These are phyloP conservation scores for Amphipyra tragopoginis DNA, from an alignment of 2,888 invertebrate genomes.

Conservation along the genomic window DNA sequence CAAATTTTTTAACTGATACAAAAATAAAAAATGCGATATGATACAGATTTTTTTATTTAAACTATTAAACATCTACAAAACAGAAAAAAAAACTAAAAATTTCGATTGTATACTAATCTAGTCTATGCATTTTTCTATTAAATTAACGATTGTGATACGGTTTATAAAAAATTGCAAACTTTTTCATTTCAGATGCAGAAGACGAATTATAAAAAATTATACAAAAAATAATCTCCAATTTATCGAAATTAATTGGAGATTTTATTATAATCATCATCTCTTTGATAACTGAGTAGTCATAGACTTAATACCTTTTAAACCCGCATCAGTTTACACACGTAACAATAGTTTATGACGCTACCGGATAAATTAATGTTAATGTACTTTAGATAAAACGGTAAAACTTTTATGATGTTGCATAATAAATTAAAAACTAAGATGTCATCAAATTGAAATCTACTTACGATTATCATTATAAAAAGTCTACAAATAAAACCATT, in stretches of 20 bases:
- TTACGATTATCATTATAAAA: slow-evolving; percentile 80
- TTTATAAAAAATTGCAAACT: slow-evolving; percentile 20
- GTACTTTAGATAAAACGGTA: slow-evolving; percentile 62
- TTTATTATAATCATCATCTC: slow-evolving; percentile 29
- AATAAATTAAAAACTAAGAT: slow-evolving; percentile 70
- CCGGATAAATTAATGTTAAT: slow-evolving; percentile 52
- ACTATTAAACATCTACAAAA: slow-evolving; percentile 23
- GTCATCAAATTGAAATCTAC: slow-evolving; percentile 81
- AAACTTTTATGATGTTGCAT: slow-evolving; percentile 60
- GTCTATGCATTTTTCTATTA: slow-evolving; percentile 29
- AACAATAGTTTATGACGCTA: slow-evolving; percentile 45
- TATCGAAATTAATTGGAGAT: too few species aligned
- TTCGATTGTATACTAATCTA: slow-evolving; percentile 37
- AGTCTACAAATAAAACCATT: slow-evolving; percentile 88
- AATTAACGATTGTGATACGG: slow-evolving; percentile 38
- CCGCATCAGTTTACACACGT: slow-evolving; percentile 62
- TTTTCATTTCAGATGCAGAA: slow-evolving; percentile 21
- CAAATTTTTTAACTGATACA: slow-evolving; percentile 36
- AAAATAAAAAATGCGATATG: slow-evolving; percentile 48
- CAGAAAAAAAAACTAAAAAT: slow-evolving; percentile 24
- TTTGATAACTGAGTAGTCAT: slow-evolving; percentile 45
- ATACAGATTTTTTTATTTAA: slow-evolving; percentile 32
- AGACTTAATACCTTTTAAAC: slow-evolving; percentile 64
- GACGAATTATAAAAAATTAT: slow-evolving; percentile 38
- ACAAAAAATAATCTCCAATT: slow-evolving; percentile 65